Evolutionary conservation across 2,888 invertebrate species (phyloP), one percentile per base, ranked within the genome.

Genomic region (Esperia sulphurella): DNA sequence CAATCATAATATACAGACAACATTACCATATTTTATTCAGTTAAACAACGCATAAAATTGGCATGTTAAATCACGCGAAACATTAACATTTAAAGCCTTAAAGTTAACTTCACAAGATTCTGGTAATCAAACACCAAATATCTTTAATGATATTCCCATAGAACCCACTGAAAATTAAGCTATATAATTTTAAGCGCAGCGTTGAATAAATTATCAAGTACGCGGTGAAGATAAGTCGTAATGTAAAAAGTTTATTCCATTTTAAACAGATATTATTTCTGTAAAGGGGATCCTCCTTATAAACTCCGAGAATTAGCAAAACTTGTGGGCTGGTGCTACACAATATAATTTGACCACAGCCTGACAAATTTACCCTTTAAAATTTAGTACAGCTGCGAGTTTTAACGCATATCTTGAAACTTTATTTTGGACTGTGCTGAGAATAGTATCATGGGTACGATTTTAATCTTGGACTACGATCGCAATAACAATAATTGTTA

Each of bases 161-260:
- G 54, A 50, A 43, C 31, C 41, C 43, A 9, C 28, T 45, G 42
- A 38, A 45, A 47, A 54, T 48, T 46, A 42, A 45, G 33, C 43
- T 41, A 14, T 50, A 35, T 54, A 49, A 57, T 57, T 59, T 57
- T 54, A 59, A 59, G 58, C 58, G 55, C 51, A 59, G 59, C 59
- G 41, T 46, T 69, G 69, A 70, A 71, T 71, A 70, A 69, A 69
- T 74, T 68, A 72, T 65, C 59, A 63, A 66, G 62, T 55, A 53
- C 48, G 43, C 54, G 55, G 52, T 56, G 49, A 49, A 65, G 68
- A 68, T 70, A 68, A 71, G 61, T 60, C 54, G 47, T 58, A 58
- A 64, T 66, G 70, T 57, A 58, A 57, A 69, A 72, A 71, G 63
- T 74, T 73, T 68, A 64, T 65, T 59, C 61, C 61, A 54, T 65